phyloP scores from a whole-genome alignment of 2,888 invertebrate genomes.

The Hermaeophaga mercurialis region DNA sequence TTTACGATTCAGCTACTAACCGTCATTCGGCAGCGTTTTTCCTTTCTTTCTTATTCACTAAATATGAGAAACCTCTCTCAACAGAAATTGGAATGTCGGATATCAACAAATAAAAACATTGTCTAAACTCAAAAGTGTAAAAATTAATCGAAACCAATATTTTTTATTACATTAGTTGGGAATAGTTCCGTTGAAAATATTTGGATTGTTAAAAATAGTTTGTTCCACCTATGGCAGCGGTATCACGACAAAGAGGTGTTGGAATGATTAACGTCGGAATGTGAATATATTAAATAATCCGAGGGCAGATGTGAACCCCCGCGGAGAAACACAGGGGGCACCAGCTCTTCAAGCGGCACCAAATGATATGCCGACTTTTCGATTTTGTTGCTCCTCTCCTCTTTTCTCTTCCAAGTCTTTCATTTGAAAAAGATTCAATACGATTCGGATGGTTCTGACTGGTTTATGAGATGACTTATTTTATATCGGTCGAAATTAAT shows the following conservation, averaged over 20 bases:
- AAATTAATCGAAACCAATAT: no score
- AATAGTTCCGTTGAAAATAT: no score
- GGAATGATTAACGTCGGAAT: constrained; percentile 58
- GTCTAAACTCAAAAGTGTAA: no score
- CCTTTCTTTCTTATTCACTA: no score
- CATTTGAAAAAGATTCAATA: constrained; percentile 8
- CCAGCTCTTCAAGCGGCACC: constrained; percentile 37
- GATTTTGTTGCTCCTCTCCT: constrained; percentile 9
- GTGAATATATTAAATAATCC: constrained; percentile 57
- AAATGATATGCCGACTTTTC: constrained; percentile 30
- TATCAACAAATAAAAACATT: no score
- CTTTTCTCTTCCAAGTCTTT: neutral
- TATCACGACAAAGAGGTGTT: constrained; percentile 49
- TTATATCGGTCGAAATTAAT: constrained; percentile 16
- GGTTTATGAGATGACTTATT: constrained; percentile 23
- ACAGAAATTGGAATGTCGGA: no score
- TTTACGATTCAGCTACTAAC: no score
- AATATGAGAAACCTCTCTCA: no score
- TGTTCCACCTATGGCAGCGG: constrained; percentile 34
- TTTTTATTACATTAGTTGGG: no score
- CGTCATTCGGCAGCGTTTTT: no score
- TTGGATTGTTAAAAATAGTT: neutral
- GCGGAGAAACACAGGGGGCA: constrained; percentile 46
- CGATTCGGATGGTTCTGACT: constrained; percentile 7
- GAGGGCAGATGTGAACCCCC: constrained; percentile 53